phyloP scores from a whole-genome alignment of 2,888 invertebrate species.

The Strigamia maritima region DNA sequence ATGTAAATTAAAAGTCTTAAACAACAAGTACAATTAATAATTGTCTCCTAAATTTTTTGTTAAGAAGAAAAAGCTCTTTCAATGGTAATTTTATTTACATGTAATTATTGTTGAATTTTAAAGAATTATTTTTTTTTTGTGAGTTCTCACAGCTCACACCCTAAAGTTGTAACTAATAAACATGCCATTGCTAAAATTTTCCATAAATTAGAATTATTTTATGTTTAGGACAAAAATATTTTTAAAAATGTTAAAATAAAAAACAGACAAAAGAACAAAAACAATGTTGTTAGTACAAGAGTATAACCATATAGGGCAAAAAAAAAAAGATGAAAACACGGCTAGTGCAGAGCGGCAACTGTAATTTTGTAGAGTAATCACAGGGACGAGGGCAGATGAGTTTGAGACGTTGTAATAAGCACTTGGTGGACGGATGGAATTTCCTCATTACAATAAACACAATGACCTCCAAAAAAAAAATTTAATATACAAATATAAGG shows the following conservation, averaged over 20 bases:
- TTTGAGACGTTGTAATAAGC: neutral
- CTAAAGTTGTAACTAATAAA: neutral
- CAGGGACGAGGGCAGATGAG: slow-evolving; percentile 15
- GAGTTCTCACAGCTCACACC: neutral
- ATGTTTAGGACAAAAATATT: neutral
- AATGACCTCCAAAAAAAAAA: neutral
- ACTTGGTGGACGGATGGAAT: neutral
- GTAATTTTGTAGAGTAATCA: neutral
- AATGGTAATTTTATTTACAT: neutral
- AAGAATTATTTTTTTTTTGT: neutral
- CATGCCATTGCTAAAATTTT: neutral
- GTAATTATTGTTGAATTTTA: neutral
- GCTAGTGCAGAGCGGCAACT: slow-evolving; percentile 15
- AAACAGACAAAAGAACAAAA: neutral
- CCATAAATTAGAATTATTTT: neutral
- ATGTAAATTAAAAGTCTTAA: neutral
- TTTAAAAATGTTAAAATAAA: neutral
- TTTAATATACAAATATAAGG: neutral
- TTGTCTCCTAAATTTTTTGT: neutral
- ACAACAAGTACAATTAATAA: slow-evolving; percentile 7
- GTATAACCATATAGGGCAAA: neutral
- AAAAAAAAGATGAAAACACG: neutral
- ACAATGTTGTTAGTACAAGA: neutral
- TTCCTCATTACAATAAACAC: neutral
- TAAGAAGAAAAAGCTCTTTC: neutral